Evolutionary conservation across 1,140 invertebrate genomes (phyloP).

Genomic region (Trichonephila inaurata): DNA sequence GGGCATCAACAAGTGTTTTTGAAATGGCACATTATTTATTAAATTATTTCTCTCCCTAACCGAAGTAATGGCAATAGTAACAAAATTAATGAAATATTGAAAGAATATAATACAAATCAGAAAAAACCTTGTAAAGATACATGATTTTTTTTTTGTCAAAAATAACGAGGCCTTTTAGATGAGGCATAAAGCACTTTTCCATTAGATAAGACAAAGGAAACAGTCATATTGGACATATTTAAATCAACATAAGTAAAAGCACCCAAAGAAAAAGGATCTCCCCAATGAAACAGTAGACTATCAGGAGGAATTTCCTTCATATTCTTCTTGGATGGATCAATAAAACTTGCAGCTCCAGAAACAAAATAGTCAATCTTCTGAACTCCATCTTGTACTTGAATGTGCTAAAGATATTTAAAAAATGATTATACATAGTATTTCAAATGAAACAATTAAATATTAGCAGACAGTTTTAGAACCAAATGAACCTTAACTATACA

Average conservation of each 20-base stretch:
- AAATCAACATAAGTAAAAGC: slow-evolving; percentile 81
- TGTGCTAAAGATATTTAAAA: slow-evolving; percentile 78
- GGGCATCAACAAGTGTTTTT: too few relatives aligned
- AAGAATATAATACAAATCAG: too few relatives aligned
- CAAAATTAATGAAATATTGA: too few relatives aligned
- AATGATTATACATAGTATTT: neutral
- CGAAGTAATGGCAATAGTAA: too few relatives aligned
- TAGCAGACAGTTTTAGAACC: too few relatives aligned
- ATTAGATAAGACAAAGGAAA: slow-evolving; percentile 70
- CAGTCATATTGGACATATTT: slow-evolving; percentile 79
- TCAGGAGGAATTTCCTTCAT: slow-evolving; percentile 79
- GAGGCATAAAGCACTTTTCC: slow-evolving; percentile 52
- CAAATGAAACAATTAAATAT: neutral
- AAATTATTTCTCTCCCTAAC: too few relatives aligned
- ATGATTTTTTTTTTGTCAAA: too few relatives aligned
- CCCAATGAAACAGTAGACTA: slow-evolving; percentile 81
- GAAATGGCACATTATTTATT: too few relatives aligned
- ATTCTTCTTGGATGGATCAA: slow-evolving; percentile 80
- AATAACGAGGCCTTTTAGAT: slow-evolving; percentile 23
- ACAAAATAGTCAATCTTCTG: slow-evolving; percentile 80
- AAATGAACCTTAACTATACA: too few relatives aligned
- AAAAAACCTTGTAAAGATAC: too few relatives aligned
- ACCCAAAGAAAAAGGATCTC: slow-evolving; percentile 79
- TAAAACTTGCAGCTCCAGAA: slow-evolving; percentile 81
- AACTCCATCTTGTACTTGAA: slow-evolving; percentile 78